Evolutionary conservation across 2,113 vertebrate genomes (phyloP).

Genomic region (Sturnus vulgaris): DNA sequence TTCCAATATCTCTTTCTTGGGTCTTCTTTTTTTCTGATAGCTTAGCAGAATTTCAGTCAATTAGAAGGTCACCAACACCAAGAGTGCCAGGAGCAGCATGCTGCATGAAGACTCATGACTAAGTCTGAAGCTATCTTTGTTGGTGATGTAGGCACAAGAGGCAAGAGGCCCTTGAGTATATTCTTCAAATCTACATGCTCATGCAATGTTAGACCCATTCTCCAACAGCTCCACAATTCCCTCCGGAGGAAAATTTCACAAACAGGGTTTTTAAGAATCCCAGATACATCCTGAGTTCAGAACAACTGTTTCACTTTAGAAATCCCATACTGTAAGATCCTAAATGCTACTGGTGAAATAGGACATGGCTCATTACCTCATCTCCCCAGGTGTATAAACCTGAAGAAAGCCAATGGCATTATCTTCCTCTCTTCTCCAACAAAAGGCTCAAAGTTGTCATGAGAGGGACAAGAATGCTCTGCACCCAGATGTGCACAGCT

Average conservation of each 20-base stretch:
- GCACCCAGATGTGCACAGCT: background rate
- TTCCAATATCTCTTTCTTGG: background rate
- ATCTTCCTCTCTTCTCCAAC: background rate
- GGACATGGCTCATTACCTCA: background rate
- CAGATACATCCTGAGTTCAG: background rate
- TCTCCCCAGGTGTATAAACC: background rate
- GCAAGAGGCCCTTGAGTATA: background rate
- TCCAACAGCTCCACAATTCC: background rate
- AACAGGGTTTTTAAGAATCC: background rate
- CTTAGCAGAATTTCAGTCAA: background rate
- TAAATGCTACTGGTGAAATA: background rate
- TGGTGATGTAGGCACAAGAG: background rate
- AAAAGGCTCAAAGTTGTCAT: background rate
- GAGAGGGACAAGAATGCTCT: background rate
- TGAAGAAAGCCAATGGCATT: background rate
- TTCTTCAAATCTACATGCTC: background rate
- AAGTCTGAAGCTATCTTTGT: background rate
- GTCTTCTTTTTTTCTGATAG: background rate
- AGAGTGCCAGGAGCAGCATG: background rate
- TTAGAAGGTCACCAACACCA: background rate
- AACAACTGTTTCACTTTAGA: background rate
- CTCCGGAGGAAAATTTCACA: background rate
- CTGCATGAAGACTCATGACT: background rate
- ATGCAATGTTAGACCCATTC: background rate
- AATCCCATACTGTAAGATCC: background rate